Conservation (phyloP, 2,113 vertebrate genomes). For the Lepisosteus osseus region DNA sequence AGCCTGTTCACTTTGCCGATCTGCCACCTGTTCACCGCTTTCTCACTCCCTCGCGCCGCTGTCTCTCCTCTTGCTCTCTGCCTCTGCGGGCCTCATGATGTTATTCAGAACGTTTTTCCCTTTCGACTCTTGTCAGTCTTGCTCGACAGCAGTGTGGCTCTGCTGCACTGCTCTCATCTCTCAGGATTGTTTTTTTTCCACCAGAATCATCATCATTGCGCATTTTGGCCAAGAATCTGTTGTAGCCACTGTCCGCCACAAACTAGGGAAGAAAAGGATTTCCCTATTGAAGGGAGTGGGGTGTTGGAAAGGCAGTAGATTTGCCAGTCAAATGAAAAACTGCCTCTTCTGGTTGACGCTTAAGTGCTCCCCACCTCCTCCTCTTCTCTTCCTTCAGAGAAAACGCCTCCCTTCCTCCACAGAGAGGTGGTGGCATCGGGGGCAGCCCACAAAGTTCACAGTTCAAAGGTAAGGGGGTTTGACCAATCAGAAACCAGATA, state of each 20-base stretch:
- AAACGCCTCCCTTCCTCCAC: not conserved
- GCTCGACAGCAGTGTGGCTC: not conserved
- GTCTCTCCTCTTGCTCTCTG: constrained; percentile 45
- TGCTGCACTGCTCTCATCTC: not conserved
- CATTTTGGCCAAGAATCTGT: not conserved
- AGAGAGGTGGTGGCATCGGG: not conserved
- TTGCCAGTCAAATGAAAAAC: not conserved
- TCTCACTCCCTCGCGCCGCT: constrained; percentile 20
- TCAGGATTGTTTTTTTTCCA: constrained; percentile 4
- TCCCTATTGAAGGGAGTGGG: not conserved
- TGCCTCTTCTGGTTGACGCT: no score
- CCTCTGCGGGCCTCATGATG: constrained; percentile 58
- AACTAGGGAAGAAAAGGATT: not conserved
- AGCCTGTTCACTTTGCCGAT: not conserved
- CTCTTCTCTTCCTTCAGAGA: not conserved
- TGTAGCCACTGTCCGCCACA: not conserved
- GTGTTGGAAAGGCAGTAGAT: not conserved
- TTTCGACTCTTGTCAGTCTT: constrained; percentile 7
- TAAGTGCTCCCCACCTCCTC: no score
- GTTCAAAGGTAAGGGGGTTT: not conserved
- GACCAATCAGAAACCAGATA: not conserved
- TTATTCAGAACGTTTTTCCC: constrained; percentile 60
- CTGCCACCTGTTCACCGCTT: constrained; percentile 13
- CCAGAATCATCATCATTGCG: no score
- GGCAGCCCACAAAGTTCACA: not conserved